Conservation (phyloP, 2,113 vertebrate genomes). For the Typhlomys cinereus region DNA sequence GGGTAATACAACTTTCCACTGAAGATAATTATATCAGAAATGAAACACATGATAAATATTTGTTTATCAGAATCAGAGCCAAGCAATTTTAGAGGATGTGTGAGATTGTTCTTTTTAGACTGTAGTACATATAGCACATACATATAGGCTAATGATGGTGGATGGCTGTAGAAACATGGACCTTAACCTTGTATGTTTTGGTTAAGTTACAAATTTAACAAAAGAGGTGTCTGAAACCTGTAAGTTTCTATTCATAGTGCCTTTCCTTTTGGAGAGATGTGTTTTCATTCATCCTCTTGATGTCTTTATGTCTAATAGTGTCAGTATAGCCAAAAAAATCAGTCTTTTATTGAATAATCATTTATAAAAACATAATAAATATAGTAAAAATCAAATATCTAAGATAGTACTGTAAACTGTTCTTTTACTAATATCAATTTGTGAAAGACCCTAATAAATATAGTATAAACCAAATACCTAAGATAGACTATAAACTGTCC, state of each 20-base stretch:
- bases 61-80: not conserved
- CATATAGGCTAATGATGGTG: not conserved
- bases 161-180: not conserved
- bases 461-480: not conserved
- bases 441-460: too few species aligned
- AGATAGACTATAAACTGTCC: not conserved
- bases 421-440: too few species aligned
- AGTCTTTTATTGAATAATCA: not conserved
- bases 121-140: not conserved
- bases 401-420: not conserved
- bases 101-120: not conserved
- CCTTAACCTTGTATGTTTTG: slow-evolving; percentile 41
- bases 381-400: not conserved
- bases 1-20: slow-evolving; percentile 28
- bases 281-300: not conserved
- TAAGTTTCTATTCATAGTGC: not conserved
- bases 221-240: not conserved
- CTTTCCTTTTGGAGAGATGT: not conserved
- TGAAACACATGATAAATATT: not conserved
- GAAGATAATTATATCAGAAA: not conserved
- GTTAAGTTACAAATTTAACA: not conserved
- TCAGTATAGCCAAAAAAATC: not conserved
- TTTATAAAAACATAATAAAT: slow-evolving; percentile 2
- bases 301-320: not conserved
- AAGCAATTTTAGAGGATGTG: not conserved